phyloP scores from a whole-genome alignment of 92 coral and sea anemone genomes.

The Zoanthus solanderi region DNA sequence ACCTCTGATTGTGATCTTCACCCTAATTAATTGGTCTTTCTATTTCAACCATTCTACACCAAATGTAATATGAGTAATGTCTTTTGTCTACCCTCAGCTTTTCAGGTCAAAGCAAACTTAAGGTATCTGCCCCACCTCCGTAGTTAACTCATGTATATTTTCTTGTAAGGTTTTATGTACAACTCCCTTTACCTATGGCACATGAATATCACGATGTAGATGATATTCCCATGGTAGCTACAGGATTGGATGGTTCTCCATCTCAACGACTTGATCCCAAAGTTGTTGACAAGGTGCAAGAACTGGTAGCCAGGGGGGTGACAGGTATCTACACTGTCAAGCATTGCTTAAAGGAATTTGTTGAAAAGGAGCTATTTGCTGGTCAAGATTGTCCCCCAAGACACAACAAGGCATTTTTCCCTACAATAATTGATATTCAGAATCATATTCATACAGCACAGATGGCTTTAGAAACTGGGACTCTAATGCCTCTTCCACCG shows the following conservation, averaged over 20 bases:
- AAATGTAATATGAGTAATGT: too few relatives aligned
- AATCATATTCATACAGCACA: conserved; percentile 97
- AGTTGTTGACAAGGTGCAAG: conserved; percentile 90
- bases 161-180: conserved; percentile 84
- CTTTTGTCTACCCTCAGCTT: too few relatives aligned
- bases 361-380: conserved; percentile 88
- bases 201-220: conserved; percentile 96
- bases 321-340: conserved; percentile 94
- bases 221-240: conserved; percentile 66
- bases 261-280: conserved; percentile 91
- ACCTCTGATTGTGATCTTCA: too few relatives aligned
- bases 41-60: too few relatives aligned
- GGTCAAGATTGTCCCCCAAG: conserved; percentile 86
- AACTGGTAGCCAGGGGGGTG: conserved; percentile 95
- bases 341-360: conserved; percentile 90
- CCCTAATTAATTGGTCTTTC: too few relatives aligned
- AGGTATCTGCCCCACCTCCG: too few relatives aligned
- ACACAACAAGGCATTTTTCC: conserved; percentile 95
- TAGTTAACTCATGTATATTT: neutral
- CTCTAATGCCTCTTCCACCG: conserved; percentile 90
- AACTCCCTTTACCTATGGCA: conserved; percentile 92
- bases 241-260: conserved; percentile 66
- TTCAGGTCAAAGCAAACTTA: too few relatives aligned
- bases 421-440: conserved; percentile 96
- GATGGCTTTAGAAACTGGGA: conserved; percentile 89